These are phyloP conservation scores for Drosophila biarmipes DNA, from an alignment of 1,140 invertebrate genomes.

Conservation along the genomic window DNA sequence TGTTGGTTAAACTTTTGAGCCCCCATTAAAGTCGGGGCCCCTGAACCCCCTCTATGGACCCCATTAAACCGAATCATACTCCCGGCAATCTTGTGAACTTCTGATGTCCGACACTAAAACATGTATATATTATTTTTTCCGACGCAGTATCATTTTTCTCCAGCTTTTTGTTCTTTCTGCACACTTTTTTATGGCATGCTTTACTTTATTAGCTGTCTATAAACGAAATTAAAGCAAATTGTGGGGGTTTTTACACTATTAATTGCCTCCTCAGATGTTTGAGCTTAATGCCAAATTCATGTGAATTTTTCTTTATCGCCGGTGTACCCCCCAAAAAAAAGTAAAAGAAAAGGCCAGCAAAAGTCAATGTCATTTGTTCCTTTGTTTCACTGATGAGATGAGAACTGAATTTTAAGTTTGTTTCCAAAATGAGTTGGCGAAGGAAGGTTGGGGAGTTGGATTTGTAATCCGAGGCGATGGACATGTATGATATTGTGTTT, in stretches of 20 bases:
- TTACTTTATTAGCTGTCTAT: conserved; percentile 42
- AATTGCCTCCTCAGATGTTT: conserved; percentile 18
- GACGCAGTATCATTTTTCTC: conserved; percentile 14
- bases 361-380: conserved; percentile 48
- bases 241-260: conserved; percentile 37
- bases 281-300: conserved; percentile 22
- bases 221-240: conserved; percentile 46
- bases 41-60: not conserved
- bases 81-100: conserved; percentile 40
- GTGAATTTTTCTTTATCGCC: conserved; percentile 29
- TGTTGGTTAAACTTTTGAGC: conserved; percentile 36
- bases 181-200: conserved; percentile 25
- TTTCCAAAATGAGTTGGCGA: conserved; percentile 23
- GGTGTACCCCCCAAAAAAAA: not conserved
- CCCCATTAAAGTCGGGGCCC: conserved; percentile 29
- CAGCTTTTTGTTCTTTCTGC: conserved; percentile 14
- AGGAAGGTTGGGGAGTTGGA: conserved; percentile 8
- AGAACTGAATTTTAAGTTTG: conserved; percentile 49
- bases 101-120: conserved; percentile 10
- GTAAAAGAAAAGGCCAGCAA: conserved; percentile 7
- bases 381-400: conserved; percentile 37
- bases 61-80: conserved; percentile 29
- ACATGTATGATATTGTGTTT: conserved; percentile 31
- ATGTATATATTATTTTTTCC: conserved; percentile 2
- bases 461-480: conserved; percentile 22